Conservation (phyloP, 2,113 vertebrate species). For the Thamnaconus septentrionalis region DNA sequence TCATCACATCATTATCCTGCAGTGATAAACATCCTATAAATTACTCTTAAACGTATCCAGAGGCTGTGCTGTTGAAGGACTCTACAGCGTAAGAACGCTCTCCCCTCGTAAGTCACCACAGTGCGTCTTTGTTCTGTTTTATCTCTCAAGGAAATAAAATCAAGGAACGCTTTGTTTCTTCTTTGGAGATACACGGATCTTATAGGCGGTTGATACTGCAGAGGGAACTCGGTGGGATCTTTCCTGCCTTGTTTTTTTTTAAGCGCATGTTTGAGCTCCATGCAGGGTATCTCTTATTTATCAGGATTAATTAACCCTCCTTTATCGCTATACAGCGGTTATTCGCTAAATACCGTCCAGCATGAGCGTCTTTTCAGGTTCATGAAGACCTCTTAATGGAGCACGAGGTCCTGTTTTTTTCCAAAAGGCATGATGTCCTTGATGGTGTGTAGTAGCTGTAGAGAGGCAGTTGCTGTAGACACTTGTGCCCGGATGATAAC, state of each 20-base stretch:
- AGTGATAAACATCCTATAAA: conserved; percentile 23
- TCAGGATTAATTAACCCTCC: conserved; percentile 3
- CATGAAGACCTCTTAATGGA: conserved; percentile 58
- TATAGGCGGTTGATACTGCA: background rate
- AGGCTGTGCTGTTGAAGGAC: background rate
- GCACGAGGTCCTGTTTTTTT: conserved; percentile 28
- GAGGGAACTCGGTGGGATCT: too few species aligned
- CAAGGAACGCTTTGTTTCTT: conserved; percentile 36
- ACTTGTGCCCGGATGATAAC: conserved; percentile 75
- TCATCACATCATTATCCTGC: conserved; percentile 6
- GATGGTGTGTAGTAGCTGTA: conserved; percentile 55
- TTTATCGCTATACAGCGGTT: conserved; percentile 21
- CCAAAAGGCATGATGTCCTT: conserved; percentile 55
- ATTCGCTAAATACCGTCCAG: conserved; percentile 32
- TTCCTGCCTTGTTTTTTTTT: background rate
- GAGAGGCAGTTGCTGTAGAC: conserved; percentile 70
- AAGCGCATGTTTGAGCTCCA: too few species aligned
- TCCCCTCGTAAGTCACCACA: too few species aligned
- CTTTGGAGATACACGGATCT: background rate
- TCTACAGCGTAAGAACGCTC: too few species aligned
- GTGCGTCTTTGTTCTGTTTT: conserved; percentile 38
- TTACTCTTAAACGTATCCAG: conserved; percentile 21
- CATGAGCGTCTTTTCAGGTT: conserved; percentile 47
- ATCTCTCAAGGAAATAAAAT: conserved; percentile 53
- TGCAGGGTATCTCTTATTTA: background rate